Evolutionary conservation across 2,888 invertebrate species (phyloP), one percentile per base, ranked within the genome.

Genomic region (Tenthredo scrophulariae): DNA sequence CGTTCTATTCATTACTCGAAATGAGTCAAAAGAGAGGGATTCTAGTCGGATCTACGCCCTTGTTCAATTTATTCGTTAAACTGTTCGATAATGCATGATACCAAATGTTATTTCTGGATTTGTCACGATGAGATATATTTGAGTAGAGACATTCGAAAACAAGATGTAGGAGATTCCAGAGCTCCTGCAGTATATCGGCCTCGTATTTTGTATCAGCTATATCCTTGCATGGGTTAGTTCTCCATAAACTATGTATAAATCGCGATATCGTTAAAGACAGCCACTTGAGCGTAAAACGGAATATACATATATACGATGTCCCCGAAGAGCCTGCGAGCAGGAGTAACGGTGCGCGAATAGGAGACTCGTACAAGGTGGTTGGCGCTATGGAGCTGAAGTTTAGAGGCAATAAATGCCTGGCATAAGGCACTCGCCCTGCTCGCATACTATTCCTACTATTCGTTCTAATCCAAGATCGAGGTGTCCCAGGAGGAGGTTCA

Each of bases 261-360:
- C 58, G 67, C 26, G 83, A 83, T 83, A 67, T 83, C 83, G 83
- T 83, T 83, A 83, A 50, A 83, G 83, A 33, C 65, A 62, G 50
- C 29, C 67, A 67, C 67, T 83, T 83, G 83, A 83, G 83, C 83
- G 83, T 83, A 83, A 83, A 83, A 83, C 70, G 65, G 74, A 74
- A 74, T 40, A 74, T 74, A 43, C 26, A 74, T 67, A n/a, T 83
- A 67, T 50, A 83, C 83, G 67, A 83, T 83, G 70, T 70, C 70
- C 65, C 83, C 83, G 43, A 50, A 83, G 67, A 83, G 54, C n/a
- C 54, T 7, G n/a, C 7, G n/a, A n/a, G n/a, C n/a, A 54, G 67
- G 83, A 83, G 70, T 83, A 83, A 83, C 83, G 83, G 83, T 83
- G 43, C 70, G 54, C 67, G 67, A 33, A 83, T 67, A 46, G 62